phyloP scores from a whole-genome alignment of 1,140 invertebrate genomes.

The Leptinotarsa undecemlineata region DNA sequence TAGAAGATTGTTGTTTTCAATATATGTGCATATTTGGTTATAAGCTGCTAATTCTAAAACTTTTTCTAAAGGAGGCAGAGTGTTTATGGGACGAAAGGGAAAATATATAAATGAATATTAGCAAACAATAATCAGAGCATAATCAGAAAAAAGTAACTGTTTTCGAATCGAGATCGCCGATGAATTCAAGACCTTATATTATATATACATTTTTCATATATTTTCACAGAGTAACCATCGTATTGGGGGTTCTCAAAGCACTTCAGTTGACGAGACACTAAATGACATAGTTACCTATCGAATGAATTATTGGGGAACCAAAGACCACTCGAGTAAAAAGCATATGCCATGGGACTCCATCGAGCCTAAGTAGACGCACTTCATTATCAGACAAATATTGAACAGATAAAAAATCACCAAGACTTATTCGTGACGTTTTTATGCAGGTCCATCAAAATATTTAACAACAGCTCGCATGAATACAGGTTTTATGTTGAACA shows the following conservation, averaged over 20 bases:
- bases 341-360: not conserved
- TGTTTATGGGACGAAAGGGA: too few relatives aligned
- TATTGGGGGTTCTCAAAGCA: not conserved
- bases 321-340: slow-evolving; percentile 7
- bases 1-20: too few relatives aligned
- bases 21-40: too few relatives aligned
- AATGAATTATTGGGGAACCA: slow-evolving; percentile 9
- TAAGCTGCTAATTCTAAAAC: too few relatives aligned
- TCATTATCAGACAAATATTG: not conserved
- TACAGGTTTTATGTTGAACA: slow-evolving; percentile 12
- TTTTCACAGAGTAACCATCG: not conserved
- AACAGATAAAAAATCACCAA: not conserved
- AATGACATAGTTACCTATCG: slow-evolving; percentile 7
- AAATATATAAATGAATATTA: too few relatives aligned
- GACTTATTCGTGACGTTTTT: slow-evolving; percentile 12
- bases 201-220: not conserved
- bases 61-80: too few relatives aligned
- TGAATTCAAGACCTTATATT: not conserved
- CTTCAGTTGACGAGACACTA: not conserved
- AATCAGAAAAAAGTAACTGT: too few relatives aligned
- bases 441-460: slow-evolving; percentile 19
- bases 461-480: slow-evolving; percentile 14
- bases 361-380: not conserved
- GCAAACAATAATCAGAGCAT: too few relatives aligned
- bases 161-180: too few relatives aligned